Conservation (phyloP, 2,888 invertebrate species). For the Agriopis aurantiaria region DNA sequence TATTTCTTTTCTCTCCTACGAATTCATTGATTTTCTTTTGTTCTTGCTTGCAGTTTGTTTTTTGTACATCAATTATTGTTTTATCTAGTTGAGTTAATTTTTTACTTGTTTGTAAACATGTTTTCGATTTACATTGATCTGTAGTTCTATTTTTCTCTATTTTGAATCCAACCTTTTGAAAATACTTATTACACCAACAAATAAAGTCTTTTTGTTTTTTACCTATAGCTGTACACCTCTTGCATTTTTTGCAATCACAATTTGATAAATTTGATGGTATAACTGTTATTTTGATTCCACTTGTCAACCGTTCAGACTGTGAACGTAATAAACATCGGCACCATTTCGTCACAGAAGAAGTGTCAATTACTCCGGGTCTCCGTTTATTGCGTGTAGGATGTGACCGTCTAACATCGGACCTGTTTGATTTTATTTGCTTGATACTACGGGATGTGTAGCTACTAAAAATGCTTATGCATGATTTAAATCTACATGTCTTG, state of each 20-base stretch:
- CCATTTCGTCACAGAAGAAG: slow-evolving; percentile 8
- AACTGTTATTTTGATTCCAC: slow-evolving; percentile 4
- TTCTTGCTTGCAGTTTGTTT: background rate
- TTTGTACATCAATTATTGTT: background rate
- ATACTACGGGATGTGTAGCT: background rate
- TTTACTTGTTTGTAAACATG: background rate
- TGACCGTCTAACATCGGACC: background rate
- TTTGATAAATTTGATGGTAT: slow-evolving; percentile 12
- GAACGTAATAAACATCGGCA: slow-evolving; percentile 4
- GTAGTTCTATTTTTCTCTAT: background rate
- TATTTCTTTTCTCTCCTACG: background rate
- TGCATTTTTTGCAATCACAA: slow-evolving; percentile 29
- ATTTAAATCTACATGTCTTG: background rate
- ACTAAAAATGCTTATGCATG: background rate
- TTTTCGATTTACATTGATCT: background rate
- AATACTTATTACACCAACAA: slow-evolving; percentile 5
- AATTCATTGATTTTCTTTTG: background rate
- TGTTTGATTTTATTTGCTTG: background rate
- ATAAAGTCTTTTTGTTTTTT: slow-evolving; percentile 4
- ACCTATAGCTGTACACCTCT: slow-evolving; percentile 10
- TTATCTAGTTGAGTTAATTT: background rate
- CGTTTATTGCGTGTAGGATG: background rate
- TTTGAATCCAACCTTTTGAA: background rate
- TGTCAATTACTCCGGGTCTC: background rate
- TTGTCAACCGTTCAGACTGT: slow-evolving; percentile 7